Conservation (phyloP, 2,888 invertebrate genomes). For the Apotomis capreana region DNA sequence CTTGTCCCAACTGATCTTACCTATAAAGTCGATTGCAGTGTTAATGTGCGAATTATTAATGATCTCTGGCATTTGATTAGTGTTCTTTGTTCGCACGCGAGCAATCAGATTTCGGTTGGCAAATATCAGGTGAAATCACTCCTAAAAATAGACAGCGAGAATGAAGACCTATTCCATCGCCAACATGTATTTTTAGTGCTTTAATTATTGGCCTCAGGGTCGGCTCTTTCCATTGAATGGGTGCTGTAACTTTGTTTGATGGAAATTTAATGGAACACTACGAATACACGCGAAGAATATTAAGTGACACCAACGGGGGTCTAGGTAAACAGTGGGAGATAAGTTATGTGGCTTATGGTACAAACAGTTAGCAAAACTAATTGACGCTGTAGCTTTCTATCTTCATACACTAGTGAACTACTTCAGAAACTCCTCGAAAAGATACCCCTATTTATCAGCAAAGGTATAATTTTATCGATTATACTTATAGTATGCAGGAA, state of each 20-base stretch:
- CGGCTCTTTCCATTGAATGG: constrained; percentile 13
- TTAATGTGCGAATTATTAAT: constrained; percentile 2
- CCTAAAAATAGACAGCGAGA: constrained; percentile 26
- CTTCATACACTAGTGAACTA: too few relatives aligned
- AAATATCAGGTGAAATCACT: constrained; percentile 25
- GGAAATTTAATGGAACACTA: too few relatives aligned
- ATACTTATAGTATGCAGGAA: too few relatives aligned
- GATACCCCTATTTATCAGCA: too few relatives aligned
- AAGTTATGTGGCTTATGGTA: not conserved
- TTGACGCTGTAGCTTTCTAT: too few relatives aligned
- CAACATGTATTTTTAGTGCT: constrained; percentile 36
- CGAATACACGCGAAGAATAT: too few relatives aligned
- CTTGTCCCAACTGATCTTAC: too few relatives aligned
- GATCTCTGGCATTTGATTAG: constrained; percentile 21
- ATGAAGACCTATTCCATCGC: constrained; percentile 30
- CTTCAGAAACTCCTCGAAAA: too few relatives aligned
- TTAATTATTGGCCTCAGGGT: constrained; percentile 33
- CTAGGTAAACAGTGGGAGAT: too few relatives aligned
- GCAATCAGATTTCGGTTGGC: constrained; percentile 11
- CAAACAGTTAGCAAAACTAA: too few relatives aligned
- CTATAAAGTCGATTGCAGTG: not conserved
- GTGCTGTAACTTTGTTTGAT: not conserved
- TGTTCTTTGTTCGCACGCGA: constrained; percentile 20
- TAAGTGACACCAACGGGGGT: too few relatives aligned
- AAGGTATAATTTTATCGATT: too few relatives aligned